Base-by-base conservation (phyloP, 2,888 invertebrate species). In the Balanococcus diminutus region DNA sequence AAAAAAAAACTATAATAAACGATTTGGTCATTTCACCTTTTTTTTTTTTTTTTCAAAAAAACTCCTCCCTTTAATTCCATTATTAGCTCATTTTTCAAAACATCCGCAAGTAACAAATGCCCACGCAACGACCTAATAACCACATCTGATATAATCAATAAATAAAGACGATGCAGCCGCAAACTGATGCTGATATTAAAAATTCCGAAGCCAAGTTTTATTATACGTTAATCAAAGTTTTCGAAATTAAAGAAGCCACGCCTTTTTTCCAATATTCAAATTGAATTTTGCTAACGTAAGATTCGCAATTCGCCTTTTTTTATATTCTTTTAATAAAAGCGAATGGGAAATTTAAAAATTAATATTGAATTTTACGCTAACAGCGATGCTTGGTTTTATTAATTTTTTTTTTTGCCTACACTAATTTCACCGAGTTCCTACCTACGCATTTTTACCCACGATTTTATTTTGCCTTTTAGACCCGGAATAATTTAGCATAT, bases 171-270 rank as follows among this genome's bases (percentile, higher is more conserved):
- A 79, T 79, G 75, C 75, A 79, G 75, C 75, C 75, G 19, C 75
- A 79, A 79, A 79, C 75, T 79, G 75, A 79, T 32, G 75, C 75
- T 79, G 75, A 79, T 79, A 79, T 79, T 79, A 79, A 79, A 79
- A 79, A 79, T 79, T 79, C 75, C 75, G 75, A 79, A 79, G 75
- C 75, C 75, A 36, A 79, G 32, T 79, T 79, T 79, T 79, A 79
- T 36, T 79, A 79, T 79, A 79, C 75, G 75, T 79, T 79, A 79
- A 79, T 79, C 75, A 79, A 79, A 79, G 75, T 36, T 79, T 79
- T 79, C 75, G 75, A 79, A 79, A 79, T 79, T 79, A 79, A 79
- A 79, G 36, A 79, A 79, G 75, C 75, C 75, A 79, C 75, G 75
- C 75, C 75, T 79, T 79, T 72, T 72, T 67, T 67, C 36, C 75